Base-by-base conservation (phyloP, 53 echinoderm and acorn worm genomes). In the Apostichopus leukothele region DNA sequence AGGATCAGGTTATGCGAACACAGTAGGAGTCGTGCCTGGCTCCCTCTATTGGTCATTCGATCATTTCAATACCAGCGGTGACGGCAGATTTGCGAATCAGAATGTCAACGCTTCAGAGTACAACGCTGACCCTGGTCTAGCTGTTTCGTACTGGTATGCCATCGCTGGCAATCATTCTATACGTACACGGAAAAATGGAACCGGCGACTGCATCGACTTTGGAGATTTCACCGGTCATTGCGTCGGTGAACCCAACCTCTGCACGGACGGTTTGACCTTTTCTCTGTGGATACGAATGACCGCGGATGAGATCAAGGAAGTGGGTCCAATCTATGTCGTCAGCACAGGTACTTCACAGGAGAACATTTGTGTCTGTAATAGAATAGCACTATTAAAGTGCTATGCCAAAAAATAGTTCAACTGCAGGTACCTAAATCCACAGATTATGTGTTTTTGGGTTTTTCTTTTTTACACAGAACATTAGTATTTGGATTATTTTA, bases 41-140 rank as follows among this genome's bases (percentile, higher is more conserved):
- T 77, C 95, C 52, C 93, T 93, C 23, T 95, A 92, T 74, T 95
- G 95, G 95, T 91, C 95, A 3, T 95, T 95, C 51, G 91, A 95
- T 25, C 79, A 83, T 63, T 79, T 95, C 59, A 95, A 93, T 75
- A 90, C 89, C 26, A 91, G 89, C 20, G 91, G 94, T 4, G 94
- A 94, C 23, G 55, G 76, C 59, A 87, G 83, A 51, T 94, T 92
- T 85, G 90, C 94, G 73, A 94, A 94, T 59, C 94, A 94, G 73
- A 88, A 91, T 52, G 91, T 93, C 63, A 95, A 93, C 88, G 84
- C 88, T 57, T 89, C 89, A 4, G 53, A 80, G 63, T 93, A 84
- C 86, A 93, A 95, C 74, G 93, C 91, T 18, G n/a, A 88, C 61
- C 93, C 93, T 7, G 90, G 90, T 83, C 13, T 91, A 1, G 89